Base-by-base conservation (phyloP, 1,140 invertebrate genomes). In the Lepidurus arcticus region DNA sequence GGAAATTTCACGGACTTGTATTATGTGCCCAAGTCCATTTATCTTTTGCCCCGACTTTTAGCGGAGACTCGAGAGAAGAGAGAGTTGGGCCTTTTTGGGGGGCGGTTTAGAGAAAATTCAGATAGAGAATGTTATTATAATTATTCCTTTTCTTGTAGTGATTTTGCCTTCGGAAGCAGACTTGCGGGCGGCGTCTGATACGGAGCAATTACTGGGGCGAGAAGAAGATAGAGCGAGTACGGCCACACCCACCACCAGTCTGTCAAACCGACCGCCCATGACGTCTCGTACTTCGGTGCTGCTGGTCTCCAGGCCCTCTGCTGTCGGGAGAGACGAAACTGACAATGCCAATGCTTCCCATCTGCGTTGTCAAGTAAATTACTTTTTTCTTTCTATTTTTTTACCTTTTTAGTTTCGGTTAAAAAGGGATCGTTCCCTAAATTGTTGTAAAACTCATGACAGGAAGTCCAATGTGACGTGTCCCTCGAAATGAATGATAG, bases 391-490 rank as follows among this genome's bases (percentile, higher is more conserved):
- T 53, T 16, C 47, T 53, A 9, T 6, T 65, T 65, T 65, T 65
- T 65, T 65, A 10, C 16, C 13, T 9, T 21, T 7, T 65, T 65
- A 13, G 5, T 65, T 65, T 65, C 10, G 4, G 0, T 65, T 21
- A 65, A 34, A 9, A 43, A 34, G 45, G 44, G 7, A 75, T 1
- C 11, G 21, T 44, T 77, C 73, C 44, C 73, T 73, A 42, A 75
- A 81, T 78, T 79, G 81, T 80, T 83, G 16, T 47, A 16, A 11
- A 47, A 65, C 81, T 79, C 47, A 77, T 84, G 84, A 53, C 84
- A 94, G 92, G 92, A 93, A 86, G 91, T 95, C 85, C 93, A 93
- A 78, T 96, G 93, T 85, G 93, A 94, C 83, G 92, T 95, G 9
- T 93, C 93, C 80, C 89, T 95, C 81, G 91, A 94, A 82, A 92